Percentiles rank a stretch among this genome's conserved stretches.
These are phyloP conservation scores for Sinocyclocheilus maitianheensis DNA, from an alignment of 2,113 vertebrate genomes.

Conservation along the genomic window DNA sequence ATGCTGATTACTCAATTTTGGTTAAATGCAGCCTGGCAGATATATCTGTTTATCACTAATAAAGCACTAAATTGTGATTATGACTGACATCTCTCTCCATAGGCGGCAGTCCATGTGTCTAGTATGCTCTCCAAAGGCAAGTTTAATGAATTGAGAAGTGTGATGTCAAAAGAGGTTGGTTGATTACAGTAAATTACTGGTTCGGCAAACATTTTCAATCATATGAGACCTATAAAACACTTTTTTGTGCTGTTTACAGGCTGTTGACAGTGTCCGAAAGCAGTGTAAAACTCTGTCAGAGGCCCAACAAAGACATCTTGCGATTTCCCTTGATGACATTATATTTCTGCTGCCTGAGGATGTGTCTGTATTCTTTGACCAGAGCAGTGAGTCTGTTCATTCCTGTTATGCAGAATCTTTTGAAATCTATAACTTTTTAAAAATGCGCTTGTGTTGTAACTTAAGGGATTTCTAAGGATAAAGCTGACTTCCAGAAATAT, in stretches of 20 bases:
- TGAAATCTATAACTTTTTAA: no score
- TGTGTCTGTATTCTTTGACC: no score
- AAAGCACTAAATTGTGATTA: background rate
- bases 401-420: no score
- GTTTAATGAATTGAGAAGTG: conserved; percentile 56
- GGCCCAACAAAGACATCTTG: no score
- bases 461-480: no score
- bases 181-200: background rate
- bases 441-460: no score
- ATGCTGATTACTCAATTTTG: background rate
- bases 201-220: background rate
- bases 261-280: background rate
- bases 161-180: conserved; percentile 65
- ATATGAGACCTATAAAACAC: background rate
- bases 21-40: conserved; percentile 56
- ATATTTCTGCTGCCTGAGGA: no score
- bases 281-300: no score
- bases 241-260: background rate
- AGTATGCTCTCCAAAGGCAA: conserved; percentile 61
- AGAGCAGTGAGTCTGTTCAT: no score
- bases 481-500: no score
- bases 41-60: conserved; percentile 46
- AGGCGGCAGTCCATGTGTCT: conserved; percentile 64
- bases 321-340: no score
- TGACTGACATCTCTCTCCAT: background rate